Evolutionary conservation across 2,797 vertebrate genomes (phyloP).

Genomic region (Mallotus villosus): DNA sequence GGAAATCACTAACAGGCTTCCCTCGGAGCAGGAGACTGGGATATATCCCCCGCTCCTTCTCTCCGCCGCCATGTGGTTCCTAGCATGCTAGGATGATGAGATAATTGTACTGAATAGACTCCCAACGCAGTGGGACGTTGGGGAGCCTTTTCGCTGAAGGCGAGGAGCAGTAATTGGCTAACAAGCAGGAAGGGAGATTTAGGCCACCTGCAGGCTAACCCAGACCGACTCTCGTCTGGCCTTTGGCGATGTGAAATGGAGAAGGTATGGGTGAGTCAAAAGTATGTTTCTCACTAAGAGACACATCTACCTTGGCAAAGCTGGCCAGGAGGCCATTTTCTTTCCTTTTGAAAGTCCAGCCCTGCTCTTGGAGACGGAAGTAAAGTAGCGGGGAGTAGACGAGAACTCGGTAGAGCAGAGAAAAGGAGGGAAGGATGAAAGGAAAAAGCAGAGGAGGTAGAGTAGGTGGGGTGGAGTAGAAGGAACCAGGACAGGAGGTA

Average conservation of each 20-base stretch:
- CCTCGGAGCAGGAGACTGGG: constrained; percentile 38
- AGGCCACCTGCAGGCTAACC: constrained; percentile 47
- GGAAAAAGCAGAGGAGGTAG: neutral
- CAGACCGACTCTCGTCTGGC: constrained; percentile 23
- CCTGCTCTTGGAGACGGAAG: constrained; percentile 21
- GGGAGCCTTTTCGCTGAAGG: constrained; percentile 51
- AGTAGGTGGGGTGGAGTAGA: neutral
- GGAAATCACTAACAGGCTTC: constrained; percentile 43
- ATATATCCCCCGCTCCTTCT: constrained; percentile 31
- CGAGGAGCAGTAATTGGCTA: constrained; percentile 55
- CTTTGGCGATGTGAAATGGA: constrained; percentile 14
- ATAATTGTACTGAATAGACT: constrained; percentile 52
- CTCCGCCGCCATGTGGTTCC: constrained; percentile 19
- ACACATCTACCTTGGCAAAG: neutral
- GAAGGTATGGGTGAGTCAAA: constrained; percentile 22
- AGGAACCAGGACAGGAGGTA: neutral
- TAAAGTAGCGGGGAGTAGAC: neutral
- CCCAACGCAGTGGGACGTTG: constrained; percentile 40
- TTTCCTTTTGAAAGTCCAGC: constrained; percentile 11
- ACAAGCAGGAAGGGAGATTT: constrained; percentile 39
- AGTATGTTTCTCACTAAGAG: constrained; percentile 1
- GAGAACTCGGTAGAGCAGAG: neutral
- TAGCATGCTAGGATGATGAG: constrained; percentile 56
- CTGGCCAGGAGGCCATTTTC: constrained; percentile 17
- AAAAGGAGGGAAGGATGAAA: neutral